These are phyloP conservation scores for Hyperopisus bebe DNA, from an alignment of 2,113 vertebrate genomes.

Conservation along the genomic window DNA sequence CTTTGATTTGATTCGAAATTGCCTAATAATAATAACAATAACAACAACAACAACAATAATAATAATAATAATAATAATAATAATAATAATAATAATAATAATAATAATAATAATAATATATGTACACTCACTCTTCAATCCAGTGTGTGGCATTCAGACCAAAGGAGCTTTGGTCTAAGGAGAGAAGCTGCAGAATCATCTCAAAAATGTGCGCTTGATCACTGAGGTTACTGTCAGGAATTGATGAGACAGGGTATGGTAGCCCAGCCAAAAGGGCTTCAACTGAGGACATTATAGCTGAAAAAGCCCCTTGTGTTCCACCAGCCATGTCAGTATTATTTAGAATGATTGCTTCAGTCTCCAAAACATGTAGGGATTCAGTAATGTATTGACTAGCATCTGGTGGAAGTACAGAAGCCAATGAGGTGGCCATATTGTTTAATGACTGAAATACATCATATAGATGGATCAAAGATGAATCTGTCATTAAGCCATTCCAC, in stretches of 20 bases:
- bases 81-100: neutral
- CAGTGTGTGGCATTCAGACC: slow-evolving; percentile 36
- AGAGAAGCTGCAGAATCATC: slow-evolving; percentile 18
- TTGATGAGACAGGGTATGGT: slow-evolving; percentile 3
- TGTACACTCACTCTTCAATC: slow-evolving; percentile 36
- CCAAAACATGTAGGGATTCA: slow-evolving; percentile 27
- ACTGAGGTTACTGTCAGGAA: slow-evolving; percentile 6
- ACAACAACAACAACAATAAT: too few species aligned
- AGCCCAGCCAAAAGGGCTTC: slow-evolving; percentile 23
- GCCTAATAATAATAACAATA: neutral
- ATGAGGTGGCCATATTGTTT: slow-evolving; percentile 1
- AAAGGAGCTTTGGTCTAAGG: neutral
- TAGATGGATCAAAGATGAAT: neutral
- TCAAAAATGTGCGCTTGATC: slow-evolving; percentile 29
- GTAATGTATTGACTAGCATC: slow-evolving; percentile 28
- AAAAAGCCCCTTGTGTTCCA: neutral
- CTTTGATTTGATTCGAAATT: neutral
- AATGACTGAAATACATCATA: slow-evolving; percentile 18
- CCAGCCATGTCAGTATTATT: slow-evolving; percentile 25
- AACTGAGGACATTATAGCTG: slow-evolving; percentile 23
- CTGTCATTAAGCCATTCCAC: slow-evolving; percentile 17
- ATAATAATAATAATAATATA: neutral
- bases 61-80: too few species aligned
- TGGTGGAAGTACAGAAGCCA: slow-evolving; percentile 23
- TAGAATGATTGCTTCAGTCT: slow-evolving; percentile 24